These are phyloP conservation scores for Pogoniulus pusillus DNA, from an alignment of 2,797 vertebrate species.

Conservation along the genomic window DNA sequence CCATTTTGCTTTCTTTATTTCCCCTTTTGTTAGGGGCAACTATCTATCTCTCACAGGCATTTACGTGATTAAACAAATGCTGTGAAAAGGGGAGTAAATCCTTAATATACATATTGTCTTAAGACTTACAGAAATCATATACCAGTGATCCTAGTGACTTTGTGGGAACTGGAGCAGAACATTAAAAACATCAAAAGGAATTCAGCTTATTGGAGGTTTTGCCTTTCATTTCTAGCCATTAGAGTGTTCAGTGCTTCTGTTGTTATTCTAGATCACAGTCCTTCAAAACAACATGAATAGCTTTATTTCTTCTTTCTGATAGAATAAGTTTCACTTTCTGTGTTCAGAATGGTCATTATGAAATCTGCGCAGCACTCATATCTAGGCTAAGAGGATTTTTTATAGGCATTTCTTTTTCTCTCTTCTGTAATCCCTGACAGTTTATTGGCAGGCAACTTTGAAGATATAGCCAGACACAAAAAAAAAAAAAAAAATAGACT, in stretches of 20 bases:
- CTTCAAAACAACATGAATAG: background rate
- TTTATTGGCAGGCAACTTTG: background rate
- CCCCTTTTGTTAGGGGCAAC: background rate
- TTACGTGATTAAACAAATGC: constrained; percentile 41
- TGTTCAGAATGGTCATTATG: background rate
- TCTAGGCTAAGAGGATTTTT: background rate
- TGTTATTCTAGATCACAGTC: background rate
- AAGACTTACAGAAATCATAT: constrained; percentile 6
- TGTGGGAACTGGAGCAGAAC: constrained; percentile 33
- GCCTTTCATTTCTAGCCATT: background rate
- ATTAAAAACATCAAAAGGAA: constrained; percentile 7
- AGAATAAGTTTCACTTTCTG: background rate
- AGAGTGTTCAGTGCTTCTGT: background rate
- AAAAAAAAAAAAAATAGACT: background rate
- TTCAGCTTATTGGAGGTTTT: constrained; percentile 11
- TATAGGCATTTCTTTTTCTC: background rate
- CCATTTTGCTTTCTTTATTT: constrained; percentile 24
- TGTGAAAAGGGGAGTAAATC: constrained; percentile 13
- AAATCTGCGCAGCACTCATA: background rate
- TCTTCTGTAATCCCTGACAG: background rate
- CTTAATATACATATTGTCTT: constrained; percentile 16
- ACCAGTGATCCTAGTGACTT: constrained; percentile 13
- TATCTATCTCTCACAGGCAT: no score
- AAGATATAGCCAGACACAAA: background rate
- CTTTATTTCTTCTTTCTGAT: background rate